Conservation (phyloP, 2,797 vertebrate species). For the Pangasius macronema region DNA sequence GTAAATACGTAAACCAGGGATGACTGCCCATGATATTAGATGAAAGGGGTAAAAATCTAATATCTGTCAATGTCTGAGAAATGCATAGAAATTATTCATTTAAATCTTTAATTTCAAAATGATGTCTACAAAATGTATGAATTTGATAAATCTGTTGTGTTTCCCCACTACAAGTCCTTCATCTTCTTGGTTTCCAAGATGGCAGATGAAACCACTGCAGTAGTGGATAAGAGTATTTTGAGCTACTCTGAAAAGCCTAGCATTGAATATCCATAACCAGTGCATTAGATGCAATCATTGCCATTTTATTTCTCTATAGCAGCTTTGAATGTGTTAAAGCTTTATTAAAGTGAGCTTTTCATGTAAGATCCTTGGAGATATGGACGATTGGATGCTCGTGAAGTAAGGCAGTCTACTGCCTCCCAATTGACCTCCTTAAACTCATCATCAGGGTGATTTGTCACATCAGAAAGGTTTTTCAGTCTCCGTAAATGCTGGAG, state of each 20-base stretch:
- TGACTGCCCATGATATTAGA: background rate
- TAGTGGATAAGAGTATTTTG: constrained; percentile 6
- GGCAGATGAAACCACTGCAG: background rate
- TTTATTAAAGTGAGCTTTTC: constrained; percentile 40
- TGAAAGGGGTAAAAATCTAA: background rate
- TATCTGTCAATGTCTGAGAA: background rate
- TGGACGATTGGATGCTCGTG: constrained; percentile 31
- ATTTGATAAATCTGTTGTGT: background rate
- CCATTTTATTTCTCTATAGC: constrained; percentile 22
- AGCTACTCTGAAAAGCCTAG: background rate
- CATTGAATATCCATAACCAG: constrained; percentile 13
- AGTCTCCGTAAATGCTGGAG: constrained; percentile 19
- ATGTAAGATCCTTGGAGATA: constrained; percentile 38
- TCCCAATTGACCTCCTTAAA: constrained; percentile 43
- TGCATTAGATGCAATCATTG: constrained; percentile 24
- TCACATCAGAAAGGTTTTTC: constrained; percentile 41
- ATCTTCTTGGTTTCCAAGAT: background rate
- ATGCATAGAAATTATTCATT: background rate
- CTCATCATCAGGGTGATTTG: constrained; percentile 46
- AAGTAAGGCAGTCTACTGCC: constrained; percentile 39
- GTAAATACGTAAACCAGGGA: background rate
- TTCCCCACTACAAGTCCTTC: background rate
- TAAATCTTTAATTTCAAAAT: background rate
- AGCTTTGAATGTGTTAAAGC: constrained; percentile 33
- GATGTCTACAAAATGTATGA: background rate